A percentile compares a stretch with the other conserved stretches of the same genome.
Conservation (phyloP, 2,797 vertebrate species). For the Kryptolebias ocellatus region DNA sequence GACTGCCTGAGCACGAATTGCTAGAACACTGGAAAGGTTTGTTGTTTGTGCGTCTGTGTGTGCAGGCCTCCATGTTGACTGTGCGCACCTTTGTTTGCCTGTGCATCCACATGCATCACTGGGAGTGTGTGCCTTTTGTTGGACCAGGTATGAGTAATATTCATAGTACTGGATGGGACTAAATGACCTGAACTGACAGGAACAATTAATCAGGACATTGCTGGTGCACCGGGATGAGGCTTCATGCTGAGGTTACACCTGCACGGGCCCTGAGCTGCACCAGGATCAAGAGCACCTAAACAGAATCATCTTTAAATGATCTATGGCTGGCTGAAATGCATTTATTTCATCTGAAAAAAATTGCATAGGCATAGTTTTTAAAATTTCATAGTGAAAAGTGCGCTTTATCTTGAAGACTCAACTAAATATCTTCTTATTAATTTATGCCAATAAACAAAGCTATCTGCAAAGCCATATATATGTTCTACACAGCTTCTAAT, state of each 20-base stretch:
- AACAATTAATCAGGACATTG: slow-evolving; percentile 73
- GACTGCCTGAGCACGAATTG: slow-evolving; percentile 64
- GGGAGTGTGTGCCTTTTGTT: slow-evolving; percentile 45
- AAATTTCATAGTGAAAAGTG: slow-evolving; percentile 2
- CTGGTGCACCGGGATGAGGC: slow-evolving; percentile 58
- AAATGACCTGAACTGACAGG: slow-evolving; percentile 66
- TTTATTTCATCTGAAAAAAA: slow-evolving; percentile 45
- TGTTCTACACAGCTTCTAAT: neutral
- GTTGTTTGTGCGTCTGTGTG: slow-evolving; percentile 54
- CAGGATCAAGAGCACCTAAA: slow-evolving; percentile 36
- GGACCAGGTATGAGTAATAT: slow-evolving; percentile 60
- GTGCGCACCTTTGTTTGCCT: slow-evolving; percentile 33
- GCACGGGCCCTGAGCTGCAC: slow-evolving; percentile 46
- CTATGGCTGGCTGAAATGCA: slow-evolving; percentile 33
- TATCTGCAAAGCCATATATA: neutral
- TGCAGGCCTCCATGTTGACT: slow-evolving; percentile 25
- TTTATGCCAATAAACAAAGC: slow-evolving; percentile 1
- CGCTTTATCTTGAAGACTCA: neutral
- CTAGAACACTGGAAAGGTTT: slow-evolving; percentile 48
- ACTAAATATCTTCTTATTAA: neutral
- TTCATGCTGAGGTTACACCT: slow-evolving; percentile 69
- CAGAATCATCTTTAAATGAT: slow-evolving; percentile 59
- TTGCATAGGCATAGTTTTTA: slow-evolving; percentile 14
- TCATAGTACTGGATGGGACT: slow-evolving; percentile 61
- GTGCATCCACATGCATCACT: slow-evolving; percentile 27